phyloP scores from a whole-genome alignment of 2,113 vertebrate genomes.

The mouse (Mus musculus) region DNA sequence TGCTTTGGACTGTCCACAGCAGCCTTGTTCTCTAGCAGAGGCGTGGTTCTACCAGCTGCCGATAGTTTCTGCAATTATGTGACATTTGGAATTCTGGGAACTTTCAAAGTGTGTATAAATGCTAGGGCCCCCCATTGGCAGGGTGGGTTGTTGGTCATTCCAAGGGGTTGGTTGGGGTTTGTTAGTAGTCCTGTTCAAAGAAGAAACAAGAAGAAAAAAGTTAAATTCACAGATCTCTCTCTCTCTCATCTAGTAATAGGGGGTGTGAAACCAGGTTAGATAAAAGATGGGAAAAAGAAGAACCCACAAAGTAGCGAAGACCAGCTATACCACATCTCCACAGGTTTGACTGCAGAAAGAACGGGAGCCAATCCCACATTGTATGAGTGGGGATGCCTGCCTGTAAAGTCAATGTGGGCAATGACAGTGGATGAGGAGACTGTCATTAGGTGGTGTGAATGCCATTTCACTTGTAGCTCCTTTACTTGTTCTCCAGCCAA shows the following conservation, averaged over 20 bases:
- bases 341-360: neutral
- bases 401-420: neutral
- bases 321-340: neutral
- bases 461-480: neutral
- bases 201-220: neutral
- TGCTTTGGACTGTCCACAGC: neutral
- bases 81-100: neutral
- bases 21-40: neutral
- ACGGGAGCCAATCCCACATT: neutral
- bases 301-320: neutral
- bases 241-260: neutral
- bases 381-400: neutral
- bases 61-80: neutral
- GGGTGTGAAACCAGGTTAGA: too few relatives aligned
- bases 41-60: neutral
- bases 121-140: too few relatives aligned
- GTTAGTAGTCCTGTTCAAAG: neutral
- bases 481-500: neutral
- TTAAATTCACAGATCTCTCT: neutral
- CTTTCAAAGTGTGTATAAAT: neutral
- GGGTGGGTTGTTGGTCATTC: neutral
- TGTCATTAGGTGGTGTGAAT: neutral
- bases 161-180: neutral
- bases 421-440: neutral
- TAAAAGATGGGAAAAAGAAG: neutral